phyloP scores from a whole-genome alignment of 2,113 vertebrate species.

The Pseudonaja textilis region DNA sequence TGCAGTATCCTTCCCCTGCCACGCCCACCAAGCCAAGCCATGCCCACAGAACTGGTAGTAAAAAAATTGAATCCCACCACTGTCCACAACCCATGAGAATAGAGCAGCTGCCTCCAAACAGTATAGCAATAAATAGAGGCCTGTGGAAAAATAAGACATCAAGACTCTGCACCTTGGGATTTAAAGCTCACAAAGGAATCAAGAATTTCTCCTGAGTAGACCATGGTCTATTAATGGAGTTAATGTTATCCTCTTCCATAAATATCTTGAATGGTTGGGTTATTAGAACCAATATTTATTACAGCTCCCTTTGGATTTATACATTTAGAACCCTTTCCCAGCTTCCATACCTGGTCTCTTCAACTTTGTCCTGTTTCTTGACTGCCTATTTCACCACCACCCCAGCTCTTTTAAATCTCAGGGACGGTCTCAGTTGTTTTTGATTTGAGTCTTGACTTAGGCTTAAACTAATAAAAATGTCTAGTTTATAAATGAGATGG shows the following conservation, averaged over 20 bases:
- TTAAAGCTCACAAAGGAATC: background rate
- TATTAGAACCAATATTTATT: background rate
- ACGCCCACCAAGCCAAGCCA: too few species aligned
- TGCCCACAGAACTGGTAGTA: too few species aligned
- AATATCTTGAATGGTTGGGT: background rate
- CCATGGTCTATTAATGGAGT: background rate
- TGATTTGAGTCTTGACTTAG: background rate
- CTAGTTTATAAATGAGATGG: background rate
- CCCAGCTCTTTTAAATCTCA: background rate
- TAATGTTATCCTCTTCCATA: background rate
- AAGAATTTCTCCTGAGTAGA: background rate
- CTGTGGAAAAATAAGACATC: background rate
- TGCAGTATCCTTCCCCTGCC: too few species aligned
- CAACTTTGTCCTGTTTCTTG: background rate
- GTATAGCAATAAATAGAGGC: background rate
- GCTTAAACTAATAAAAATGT: background rate
- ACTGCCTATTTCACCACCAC: background rate
- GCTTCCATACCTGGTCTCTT: background rate
- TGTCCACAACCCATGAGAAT: background rate
- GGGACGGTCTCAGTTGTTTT: background rate
- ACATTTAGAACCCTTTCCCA: background rate
- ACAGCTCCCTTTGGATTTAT: background rate
- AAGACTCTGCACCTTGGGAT: background rate
- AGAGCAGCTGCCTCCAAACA: background rate
- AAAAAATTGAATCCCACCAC: too few species aligned